These are phyloP conservation scores for Nymphalis io DNA, from an alignment of 1,140 invertebrate species.

Conservation along the genomic window DNA sequence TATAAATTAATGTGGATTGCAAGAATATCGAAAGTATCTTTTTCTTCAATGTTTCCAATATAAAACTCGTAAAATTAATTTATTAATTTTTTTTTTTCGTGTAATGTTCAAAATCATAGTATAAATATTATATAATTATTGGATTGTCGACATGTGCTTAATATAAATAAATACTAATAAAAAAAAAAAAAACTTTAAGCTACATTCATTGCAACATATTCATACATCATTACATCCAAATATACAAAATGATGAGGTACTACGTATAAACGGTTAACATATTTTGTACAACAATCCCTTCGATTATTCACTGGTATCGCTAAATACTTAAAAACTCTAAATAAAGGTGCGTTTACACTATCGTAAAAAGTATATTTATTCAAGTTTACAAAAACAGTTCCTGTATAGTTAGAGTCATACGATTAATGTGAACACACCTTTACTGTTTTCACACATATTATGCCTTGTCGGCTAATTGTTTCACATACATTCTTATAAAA, in stretches of 20 bases:
- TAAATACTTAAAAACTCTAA: not conserved
- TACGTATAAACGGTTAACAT: constrained; percentile 35
- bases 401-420: not conserved
- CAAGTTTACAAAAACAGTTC: not conserved
- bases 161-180: constrained; percentile 38
- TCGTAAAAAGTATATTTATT: not conserved
- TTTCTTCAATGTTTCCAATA: too few species aligned
- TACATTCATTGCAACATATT: constrained; percentile 49
- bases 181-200: constrained; percentile 48
- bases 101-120: too few species aligned
- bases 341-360: constrained; percentile 3
- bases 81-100: too few species aligned
- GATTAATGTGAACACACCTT: not conserved
- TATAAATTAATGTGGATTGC: too few species aligned
- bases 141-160: constrained; percentile 39
- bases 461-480: not conserved
- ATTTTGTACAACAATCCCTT: constrained; percentile 27
- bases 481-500: not conserved
- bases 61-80: too few species aligned
- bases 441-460: not conserved
- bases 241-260: constrained; percentile 52
- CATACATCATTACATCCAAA: constrained; percentile 42
- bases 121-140: not conserved
- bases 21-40: too few species aligned
- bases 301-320: constrained; percentile 11